Evolutionary conservation across 2,797 vertebrate genomes (phyloP).

Genomic region (Enteromius trimaculatus): DNA sequence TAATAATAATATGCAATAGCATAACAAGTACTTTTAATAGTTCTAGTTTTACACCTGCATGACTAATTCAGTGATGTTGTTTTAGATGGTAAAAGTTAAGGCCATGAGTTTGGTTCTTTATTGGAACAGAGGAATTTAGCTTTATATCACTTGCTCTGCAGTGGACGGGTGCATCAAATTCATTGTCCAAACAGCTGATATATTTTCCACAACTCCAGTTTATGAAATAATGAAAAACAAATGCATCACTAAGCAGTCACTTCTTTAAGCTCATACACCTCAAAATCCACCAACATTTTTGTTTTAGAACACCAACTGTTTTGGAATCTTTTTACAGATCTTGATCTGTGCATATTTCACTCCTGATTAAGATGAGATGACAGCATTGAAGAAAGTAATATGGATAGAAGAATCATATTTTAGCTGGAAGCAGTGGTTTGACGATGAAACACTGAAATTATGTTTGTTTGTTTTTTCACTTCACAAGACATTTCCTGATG

Average conservation of each 20-base stretch:
- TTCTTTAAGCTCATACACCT: background rate
- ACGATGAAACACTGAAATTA: background rate
- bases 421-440: background rate
- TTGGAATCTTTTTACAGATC: background rate
- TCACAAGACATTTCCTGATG: background rate
- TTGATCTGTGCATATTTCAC: background rate
- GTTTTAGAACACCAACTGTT: background rate
- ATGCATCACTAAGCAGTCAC: background rate
- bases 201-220: background rate
- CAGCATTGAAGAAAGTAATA: background rate
- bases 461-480: background rate
- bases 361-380: background rate
- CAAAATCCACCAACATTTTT: background rate
- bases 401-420: background rate
- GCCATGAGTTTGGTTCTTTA: background rate
- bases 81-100: background rate
- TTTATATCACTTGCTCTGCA: background rate
- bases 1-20: background rate
- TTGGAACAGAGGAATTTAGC: background rate
- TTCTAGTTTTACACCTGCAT: background rate
- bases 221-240: background rate
- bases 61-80: background rate
- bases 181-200: background rate
- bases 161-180: background rate
- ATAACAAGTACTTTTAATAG: background rate